phyloP scores from a whole-genome alignment of 2,888 invertebrate species.

The Pantelozetes paolii region DNA sequence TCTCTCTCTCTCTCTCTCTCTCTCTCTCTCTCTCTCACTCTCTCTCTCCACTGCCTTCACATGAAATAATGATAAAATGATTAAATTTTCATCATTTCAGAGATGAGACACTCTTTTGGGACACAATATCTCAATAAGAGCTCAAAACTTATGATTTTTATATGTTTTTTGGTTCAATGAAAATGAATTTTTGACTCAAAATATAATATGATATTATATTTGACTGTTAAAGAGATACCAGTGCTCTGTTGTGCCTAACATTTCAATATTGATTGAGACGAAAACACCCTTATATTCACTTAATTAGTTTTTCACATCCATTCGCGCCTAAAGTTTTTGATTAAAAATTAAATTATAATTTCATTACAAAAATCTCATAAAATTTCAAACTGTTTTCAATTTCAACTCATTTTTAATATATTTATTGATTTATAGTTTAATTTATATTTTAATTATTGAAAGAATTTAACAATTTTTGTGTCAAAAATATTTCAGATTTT shows the following conservation, averaged over 20 bases:
- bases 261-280: background rate
- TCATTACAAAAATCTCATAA: background rate
- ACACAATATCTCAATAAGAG: slow-evolving; percentile 7
- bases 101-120: slow-evolving; percentile 19
- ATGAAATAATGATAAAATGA: slow-evolving; percentile 14
- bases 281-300: slow-evolving; percentile 25
- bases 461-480: background rate
- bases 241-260: background rate
- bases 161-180: background rate
- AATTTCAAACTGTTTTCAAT: background rate
- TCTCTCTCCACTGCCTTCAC: slow-evolving; percentile 9
- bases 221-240: slow-evolving; percentile 19
- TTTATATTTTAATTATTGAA: background rate
- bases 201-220: background rate
- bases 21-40: no score
- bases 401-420: background rate
- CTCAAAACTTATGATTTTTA: background rate
- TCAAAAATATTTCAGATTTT: background rate
- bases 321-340: background rate
- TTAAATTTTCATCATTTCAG: slow-evolving; percentile 30
- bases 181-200: slow-evolving; percentile 18
- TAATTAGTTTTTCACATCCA: slow-evolving; percentile 15
- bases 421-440: background rate
- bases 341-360: slow-evolving; percentile 11
- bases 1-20: no score